Base-by-base conservation (phyloP, 2,797 vertebrate species). In the Melopsittacus undulatus region DNA sequence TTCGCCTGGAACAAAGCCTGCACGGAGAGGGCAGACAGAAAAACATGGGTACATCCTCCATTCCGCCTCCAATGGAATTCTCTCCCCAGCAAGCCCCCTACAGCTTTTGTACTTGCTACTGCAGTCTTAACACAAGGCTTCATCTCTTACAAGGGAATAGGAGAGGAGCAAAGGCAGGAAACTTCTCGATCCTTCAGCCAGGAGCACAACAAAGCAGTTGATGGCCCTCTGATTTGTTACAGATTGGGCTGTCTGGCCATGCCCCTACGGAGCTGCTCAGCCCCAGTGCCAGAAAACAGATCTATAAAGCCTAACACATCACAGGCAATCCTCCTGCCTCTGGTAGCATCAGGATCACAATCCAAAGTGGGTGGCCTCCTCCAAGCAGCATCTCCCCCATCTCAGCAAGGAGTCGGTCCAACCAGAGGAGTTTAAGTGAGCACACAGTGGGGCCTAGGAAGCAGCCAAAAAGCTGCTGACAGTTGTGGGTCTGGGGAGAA, bases 351-450 rank as follows among this genome's bases (percentile, higher is more conserved):
- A 0, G 36, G 68, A 38, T 57, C 94, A n/a, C 4, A 2, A 1
- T 20, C 72, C 70, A 0, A 29, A 40, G 48, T 72, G 92, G 89
- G 94, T 89, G 93, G 77, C 75, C 82, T 78, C 49, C n/a, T 19
- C 11, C 0, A 2, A 66, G 72, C 81, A 19, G 26, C 48, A 0
- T 36, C 69, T 56, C 64, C 62, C 43, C 13, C 6, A 7, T 22
- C 64, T 42, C 1, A 0, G 14, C 0, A 2, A 61, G 29, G 10
- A 18, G 6, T 23, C 0, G 0, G 11, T 26, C 21, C 73, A 29
- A 52, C 15, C 81, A 18, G 38, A 73, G 73, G 14, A 5, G 7
- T 26, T 45, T 7, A 49, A 14, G 26, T 11, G 18, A 34, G 74
- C 36, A 7, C n/a, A 2, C 2, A 1, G 13, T 9, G 36, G 7